A percentile compares a stretch with the other conserved stretches of the same genome.
These are phyloP conservation scores for Rhinopithecus roxellana DNA, from an alignment of 2,113 vertebrate species.

Conservation along the genomic window DNA sequence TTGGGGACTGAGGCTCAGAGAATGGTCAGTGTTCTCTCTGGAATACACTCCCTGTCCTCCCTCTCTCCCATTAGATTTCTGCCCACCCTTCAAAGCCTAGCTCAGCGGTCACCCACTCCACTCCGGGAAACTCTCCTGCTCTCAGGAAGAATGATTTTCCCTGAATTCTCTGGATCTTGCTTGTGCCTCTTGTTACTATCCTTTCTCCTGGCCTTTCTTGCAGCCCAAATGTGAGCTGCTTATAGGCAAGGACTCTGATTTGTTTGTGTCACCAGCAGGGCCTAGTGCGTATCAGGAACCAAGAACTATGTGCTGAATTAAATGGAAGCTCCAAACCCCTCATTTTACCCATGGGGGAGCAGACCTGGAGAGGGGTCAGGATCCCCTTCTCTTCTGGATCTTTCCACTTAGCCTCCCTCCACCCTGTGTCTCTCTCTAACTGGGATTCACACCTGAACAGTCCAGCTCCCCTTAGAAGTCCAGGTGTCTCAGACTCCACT, in stretches of 20 bases:
- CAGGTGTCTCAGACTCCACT: not conserved
- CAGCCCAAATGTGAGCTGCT: not conserved
- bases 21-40: not conserved
- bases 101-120: not conserved
- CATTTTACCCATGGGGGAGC: not conserved
- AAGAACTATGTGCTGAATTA: conserved; percentile 11
- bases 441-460: not conserved
- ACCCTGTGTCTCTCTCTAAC: not conserved
- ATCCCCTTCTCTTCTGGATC: not conserved
- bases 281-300: not conserved
- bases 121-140: not conserved
- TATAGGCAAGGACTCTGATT: not conserved
- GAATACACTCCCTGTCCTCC: not conserved
- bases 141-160: not conserved
- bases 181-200: not conserved
- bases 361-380: not conserved
- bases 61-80: not conserved
- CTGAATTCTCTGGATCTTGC: not conserved
- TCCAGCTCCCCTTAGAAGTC: not conserved
- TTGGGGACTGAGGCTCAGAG: not conserved
- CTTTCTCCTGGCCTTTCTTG: not conserved
- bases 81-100: conserved; percentile 4
- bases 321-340: not conserved
- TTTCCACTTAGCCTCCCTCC: not conserved
- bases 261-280: not conserved